Evolutionary conservation across 2,888 invertebrate species (phyloP).

Genomic region (Lepidocyrtoides sp.): DNA sequence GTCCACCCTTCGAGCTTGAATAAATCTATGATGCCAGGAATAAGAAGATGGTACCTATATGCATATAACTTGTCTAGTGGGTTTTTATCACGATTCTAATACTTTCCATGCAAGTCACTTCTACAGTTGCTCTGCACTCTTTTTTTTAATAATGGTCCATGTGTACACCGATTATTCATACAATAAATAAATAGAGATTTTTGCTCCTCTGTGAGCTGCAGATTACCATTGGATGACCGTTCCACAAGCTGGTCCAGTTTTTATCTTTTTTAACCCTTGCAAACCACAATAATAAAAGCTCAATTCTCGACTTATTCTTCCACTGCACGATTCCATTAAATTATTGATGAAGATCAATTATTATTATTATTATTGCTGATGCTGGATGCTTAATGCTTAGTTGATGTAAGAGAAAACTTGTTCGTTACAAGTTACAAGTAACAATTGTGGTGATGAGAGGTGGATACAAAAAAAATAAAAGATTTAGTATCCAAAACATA

Average conservation of each 20-base stretch:
- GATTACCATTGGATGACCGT: not conserved
- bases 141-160: not conserved
- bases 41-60: not conserved
- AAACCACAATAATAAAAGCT: not conserved
- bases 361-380: constrained; percentile 1
- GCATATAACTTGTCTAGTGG: constrained; percentile 40
- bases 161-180: not conserved
- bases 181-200: not conserved
- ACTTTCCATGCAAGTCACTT: constrained; percentile 23
- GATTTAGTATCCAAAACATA: not conserved
- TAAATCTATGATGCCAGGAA: not conserved
- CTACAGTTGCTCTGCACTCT: not conserved
- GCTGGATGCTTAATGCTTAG: not conserved
- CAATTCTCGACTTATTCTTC: not conserved
- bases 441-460: not conserved
- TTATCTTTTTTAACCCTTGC: not conserved
- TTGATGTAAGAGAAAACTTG: not conserved
- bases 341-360: constrained; percentile 68
- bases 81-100: constrained; percentile 44
- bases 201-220: not conserved
- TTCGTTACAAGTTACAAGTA: not conserved
- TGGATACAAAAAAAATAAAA: not conserved
- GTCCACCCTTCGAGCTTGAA: constrained; percentile 31
- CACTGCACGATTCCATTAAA: constrained; percentile 65
- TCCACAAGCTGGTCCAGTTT: not conserved